Evolutionary conservation across 2,888 invertebrate genomes (phyloP), one percentile per base, ranked within the genome.

Genomic region (Polydrusus pterygomalis): DNA sequence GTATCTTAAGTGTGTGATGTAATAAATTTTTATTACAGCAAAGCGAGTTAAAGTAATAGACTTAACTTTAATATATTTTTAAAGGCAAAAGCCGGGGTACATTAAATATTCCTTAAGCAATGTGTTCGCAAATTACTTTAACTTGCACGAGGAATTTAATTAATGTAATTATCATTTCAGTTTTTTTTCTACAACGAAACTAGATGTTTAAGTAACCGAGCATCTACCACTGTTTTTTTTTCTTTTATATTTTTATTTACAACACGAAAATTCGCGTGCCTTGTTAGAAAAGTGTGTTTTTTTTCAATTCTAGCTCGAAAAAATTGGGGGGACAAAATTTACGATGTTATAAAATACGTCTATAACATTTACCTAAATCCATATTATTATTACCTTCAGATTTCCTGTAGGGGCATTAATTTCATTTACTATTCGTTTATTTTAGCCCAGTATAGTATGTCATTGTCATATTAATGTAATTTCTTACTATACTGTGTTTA

Each of bases 51-150:
- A 75, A 75, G 75, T 75, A 75, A 67, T 54, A 58, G 43, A 70
- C 70, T 70, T 70, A 70, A 60, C 56, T 69, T 60, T 58, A 18
- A 20, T 54, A 43, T 38, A 45, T 64, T 45, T 75, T 70, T 75
- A n/a, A 60, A 47, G 70, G 60, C 45, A 20, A 5, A 45, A 47
- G 70, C 70, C 69, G 6, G 18, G n/a, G 45, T 43, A 17, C 20
- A 30, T 10, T 60, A 15, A 58, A 43, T 69, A 69, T 69, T 69
- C 51, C 62, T 63, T 47, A 38, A 38, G 38, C 43, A 56, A 63
- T 74, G 65, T 67, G 45, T 69, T 69, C 69, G 18, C 17, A 64
- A 75, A 74, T 77, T 77, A 77, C 77, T 77, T 77, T 77, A 77
- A 70, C 77, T 70, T 74, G 68, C 54, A 9, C 43, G 11, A 34